Evolutionary conservation across 2,888 invertebrate species (phyloP).

Genomic region (Rhogogaster chlorosoma): DNA sequence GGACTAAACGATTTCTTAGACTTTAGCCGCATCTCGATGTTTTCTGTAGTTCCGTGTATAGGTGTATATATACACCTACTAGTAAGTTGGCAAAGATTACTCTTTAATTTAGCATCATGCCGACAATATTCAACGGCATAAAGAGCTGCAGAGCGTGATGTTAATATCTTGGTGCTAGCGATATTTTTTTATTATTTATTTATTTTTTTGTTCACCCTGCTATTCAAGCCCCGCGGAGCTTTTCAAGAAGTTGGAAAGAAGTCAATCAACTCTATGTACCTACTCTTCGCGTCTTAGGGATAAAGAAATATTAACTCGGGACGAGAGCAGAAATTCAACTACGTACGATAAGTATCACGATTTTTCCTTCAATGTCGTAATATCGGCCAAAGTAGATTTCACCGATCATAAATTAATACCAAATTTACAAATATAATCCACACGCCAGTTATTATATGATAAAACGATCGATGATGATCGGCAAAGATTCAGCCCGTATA

Average conservation of each 20-base stretch:
- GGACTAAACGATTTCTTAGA: constrained; percentile 30
- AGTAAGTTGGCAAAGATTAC: constrained; percentile 39
- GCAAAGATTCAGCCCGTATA: background rate
- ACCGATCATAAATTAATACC: background rate
- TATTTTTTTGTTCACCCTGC: background rate
- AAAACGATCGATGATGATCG: background rate
- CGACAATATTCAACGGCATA: constrained; percentile 5
- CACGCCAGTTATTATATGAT: background rate
- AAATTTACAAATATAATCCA: background rate
- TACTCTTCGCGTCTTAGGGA: background rate
- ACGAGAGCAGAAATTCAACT: background rate
- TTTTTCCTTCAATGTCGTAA: background rate
- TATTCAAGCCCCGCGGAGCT: constrained; percentile 5
- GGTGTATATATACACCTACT: background rate
- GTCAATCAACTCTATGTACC: constrained; percentile 14
- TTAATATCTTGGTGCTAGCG: background rate
- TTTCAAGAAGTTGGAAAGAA: constrained; percentile 22
- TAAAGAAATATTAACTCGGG: background rate
- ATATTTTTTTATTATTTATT: background rate
- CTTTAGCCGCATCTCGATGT: background rate
- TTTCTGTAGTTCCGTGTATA: background rate
- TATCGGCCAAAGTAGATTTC: background rate
- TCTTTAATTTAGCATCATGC: constrained; percentile 41
- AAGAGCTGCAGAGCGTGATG: constrained; percentile 25
- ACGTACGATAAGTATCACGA: background rate